A percentile compares a stretch with the other conserved stretches of the same genome.
Conservation (phyloP, 2,888 invertebrate genomes). For the Rotaria macrura region DNA sequence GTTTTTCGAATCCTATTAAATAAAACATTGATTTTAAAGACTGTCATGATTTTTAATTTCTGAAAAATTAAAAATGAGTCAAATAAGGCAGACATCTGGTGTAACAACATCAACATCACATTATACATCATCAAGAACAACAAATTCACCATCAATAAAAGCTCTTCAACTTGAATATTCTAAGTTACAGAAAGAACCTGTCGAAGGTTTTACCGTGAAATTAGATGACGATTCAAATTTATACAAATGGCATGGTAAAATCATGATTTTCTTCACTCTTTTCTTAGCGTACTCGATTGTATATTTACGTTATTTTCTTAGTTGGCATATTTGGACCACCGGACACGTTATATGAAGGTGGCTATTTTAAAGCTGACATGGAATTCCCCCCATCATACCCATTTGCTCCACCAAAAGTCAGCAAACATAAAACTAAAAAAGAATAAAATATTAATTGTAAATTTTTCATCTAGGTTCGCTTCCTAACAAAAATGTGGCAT, state of each 20-base stretch:
- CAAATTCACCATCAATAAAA: slow-evolving; percentile 51
- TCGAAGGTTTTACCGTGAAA: slow-evolving; percentile 91
- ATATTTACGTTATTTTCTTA: too few relatives aligned
- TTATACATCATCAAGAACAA: not conserved
- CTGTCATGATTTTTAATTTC: not conserved
- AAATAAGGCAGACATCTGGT: not conserved
- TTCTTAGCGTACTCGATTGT: too few relatives aligned
- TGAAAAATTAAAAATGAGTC: not conserved
- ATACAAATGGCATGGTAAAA: slow-evolving; percentile 84
- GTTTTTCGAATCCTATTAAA: not conserved
- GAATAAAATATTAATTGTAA: not conserved
- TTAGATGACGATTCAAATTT: slow-evolving; percentile 76
- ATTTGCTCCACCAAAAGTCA: slow-evolving; percentile 86
- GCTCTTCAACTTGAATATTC: slow-evolving; percentile 68
- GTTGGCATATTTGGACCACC: slow-evolving; percentile 66
- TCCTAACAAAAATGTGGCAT: slow-evolving; percentile 98
- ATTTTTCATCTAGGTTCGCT: slow-evolving; percentile 54
- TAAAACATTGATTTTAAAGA: not conserved
- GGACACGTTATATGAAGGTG: slow-evolving; percentile 93
- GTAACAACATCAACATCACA: not conserved
- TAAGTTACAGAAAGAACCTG: slow-evolving; percentile 87
- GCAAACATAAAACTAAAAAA: too few relatives aligned
- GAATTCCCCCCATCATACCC: slow-evolving; percentile 97
- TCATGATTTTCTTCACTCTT: too few relatives aligned
- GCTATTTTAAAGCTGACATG: slow-evolving; percentile 99